These are phyloP conservation scores for Hyposoter dolosus DNA, from an alignment of 2,888 invertebrate species.

Conservation along the genomic window DNA sequence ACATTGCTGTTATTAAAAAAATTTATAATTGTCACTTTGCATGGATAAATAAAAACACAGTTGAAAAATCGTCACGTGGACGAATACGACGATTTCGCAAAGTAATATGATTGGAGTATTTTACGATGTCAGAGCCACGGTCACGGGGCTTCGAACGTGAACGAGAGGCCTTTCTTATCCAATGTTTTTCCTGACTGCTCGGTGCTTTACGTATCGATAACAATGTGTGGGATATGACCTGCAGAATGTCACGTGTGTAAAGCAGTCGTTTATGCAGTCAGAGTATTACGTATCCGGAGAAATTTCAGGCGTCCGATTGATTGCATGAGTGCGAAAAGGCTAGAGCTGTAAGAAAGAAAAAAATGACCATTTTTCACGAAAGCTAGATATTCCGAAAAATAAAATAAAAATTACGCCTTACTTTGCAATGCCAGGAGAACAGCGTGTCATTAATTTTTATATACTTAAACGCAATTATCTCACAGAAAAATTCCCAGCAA, in stretches of 20 bases:
- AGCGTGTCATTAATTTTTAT: too few species aligned
- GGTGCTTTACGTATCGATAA: not conserved
- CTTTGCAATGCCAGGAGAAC: too few species aligned
- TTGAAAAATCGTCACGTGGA: not conserved
- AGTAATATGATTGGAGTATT: not conserved
- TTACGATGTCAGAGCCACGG: conserved; percentile 63
- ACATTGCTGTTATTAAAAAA: too few species aligned
- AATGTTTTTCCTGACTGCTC: conserved; percentile 71
- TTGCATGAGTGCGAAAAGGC: not conserved
- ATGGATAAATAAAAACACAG: not conserved
- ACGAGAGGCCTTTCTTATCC: conserved; percentile 73
- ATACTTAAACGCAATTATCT: too few species aligned
- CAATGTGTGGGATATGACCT: not conserved
- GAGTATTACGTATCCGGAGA: not conserved
- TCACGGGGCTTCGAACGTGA: conserved; percentile 81
- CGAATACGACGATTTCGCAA: not conserved
- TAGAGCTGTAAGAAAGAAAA: not conserved
- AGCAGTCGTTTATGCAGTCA: not conserved
- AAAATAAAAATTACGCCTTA: too few species aligned
- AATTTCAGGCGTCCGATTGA: not conserved
- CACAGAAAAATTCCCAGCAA: too few species aligned
- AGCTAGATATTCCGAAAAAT: too few species aligned
- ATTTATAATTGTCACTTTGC: not conserved
- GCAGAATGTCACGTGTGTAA: conserved; percentile 4
- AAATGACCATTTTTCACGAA: not conserved